A percentile compares a stretch with the other conserved stretches of the same genome.
These are phyloP conservation scores for Zygogramma bicolorata DNA, from an alignment of 2,888 invertebrate genomes.

Conservation along the genomic window DNA sequence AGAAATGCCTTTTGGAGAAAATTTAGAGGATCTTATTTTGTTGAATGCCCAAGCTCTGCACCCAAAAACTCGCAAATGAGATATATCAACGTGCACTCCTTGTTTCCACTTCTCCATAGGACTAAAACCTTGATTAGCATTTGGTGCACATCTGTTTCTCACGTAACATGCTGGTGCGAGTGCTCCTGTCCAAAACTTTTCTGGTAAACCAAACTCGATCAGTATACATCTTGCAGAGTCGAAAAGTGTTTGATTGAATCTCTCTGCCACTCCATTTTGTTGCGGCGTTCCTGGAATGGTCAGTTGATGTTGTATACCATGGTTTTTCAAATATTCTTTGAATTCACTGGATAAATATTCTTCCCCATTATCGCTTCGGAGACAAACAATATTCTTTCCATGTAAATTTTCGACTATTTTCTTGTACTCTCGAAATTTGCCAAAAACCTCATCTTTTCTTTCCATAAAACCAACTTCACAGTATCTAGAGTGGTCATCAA, in stretches of 20 bases:
- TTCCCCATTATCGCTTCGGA: conserved; percentile 13
- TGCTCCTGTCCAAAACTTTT: conserved; percentile 4
- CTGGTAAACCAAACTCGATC: background rate
- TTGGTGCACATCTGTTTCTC: background rate
- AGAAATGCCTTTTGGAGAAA: no score
- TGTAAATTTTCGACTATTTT: background rate
- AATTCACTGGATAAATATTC: conserved; percentile 22
- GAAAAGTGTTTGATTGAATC: conserved; percentile 21
- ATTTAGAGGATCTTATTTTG: no score
- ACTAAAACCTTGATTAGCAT: no score
- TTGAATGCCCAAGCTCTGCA: no score
- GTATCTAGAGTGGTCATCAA: no score
- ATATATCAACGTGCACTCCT: no score
- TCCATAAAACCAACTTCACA: no score
- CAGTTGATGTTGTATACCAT: conserved; percentile 21
- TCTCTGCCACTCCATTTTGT: conserved; percentile 24
- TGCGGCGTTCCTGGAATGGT: conserved; percentile 21
- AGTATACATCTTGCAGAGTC: background rate
- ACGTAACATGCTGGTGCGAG: background rate
- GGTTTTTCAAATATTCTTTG: conserved; percentile 4
- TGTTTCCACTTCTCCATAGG: no score
- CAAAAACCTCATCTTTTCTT: background rate
- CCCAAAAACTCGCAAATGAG: no score
- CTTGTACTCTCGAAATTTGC: background rate
- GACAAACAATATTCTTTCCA: background rate